Percentiles rank a stretch among this genome's conserved stretches.
phyloP scores from a whole-genome alignment of 2,113 vertebrate species.

The Pan paniscus region DNA sequence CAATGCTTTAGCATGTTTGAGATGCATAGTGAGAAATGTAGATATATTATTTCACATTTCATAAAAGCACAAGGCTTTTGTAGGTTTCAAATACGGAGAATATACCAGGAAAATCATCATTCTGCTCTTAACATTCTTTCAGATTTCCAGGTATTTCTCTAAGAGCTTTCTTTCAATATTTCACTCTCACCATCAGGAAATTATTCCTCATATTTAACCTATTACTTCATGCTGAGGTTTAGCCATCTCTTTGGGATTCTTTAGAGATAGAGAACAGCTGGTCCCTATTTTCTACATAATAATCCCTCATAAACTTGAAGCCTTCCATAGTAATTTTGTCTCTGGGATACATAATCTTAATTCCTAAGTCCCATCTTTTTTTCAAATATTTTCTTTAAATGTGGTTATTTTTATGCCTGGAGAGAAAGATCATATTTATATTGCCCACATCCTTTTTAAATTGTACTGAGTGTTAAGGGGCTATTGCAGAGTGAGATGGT shows the following conservation, averaged over 20 bases:
- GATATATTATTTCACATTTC: not conserved
- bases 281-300: not conserved
- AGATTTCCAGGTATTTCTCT: not conserved
- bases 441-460: not conserved
- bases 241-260: not conserved
- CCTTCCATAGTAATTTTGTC: not conserved
- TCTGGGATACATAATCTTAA: not conserved
- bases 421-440: not conserved
- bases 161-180: not conserved
- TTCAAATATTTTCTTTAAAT: conserved; percentile 12
- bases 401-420: not conserved
- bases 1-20: not conserved
- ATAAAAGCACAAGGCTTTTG: not conserved
- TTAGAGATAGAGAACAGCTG: not conserved
- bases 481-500: not conserved
- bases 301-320: conserved; percentile 8
- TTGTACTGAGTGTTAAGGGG: not conserved
- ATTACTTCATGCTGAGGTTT: conserved; percentile 1
- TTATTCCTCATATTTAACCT: not conserved
- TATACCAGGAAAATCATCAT: not conserved
- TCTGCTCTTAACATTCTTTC: not conserved
- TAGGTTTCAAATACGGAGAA: not conserved
- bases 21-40: not conserved
- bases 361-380: not conserved
- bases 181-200: not conserved